These are phyloP conservation scores for Tuta absoluta DNA, from an alignment of 2,888 invertebrate genomes.

Conservation along the genomic window DNA sequence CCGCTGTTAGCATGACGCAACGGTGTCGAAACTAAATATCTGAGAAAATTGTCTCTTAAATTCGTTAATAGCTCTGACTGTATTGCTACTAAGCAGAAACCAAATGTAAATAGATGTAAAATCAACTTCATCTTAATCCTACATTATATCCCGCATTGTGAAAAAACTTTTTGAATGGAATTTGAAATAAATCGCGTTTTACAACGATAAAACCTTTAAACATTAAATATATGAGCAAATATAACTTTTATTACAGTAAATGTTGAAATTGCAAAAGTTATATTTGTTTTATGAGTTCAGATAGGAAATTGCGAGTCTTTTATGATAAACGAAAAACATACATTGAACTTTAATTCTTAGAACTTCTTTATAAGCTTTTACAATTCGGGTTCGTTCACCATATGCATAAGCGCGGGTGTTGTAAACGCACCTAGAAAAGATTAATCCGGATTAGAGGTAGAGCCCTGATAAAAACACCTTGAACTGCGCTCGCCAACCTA, in stretches of 20 bases:
- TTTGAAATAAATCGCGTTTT: constrained; percentile 13
- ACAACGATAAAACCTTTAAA: constrained; percentile 2
- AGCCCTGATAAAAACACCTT: no score
- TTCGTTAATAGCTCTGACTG: background rate
- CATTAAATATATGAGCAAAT: constrained; percentile 15
- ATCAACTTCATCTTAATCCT: constrained; percentile 15
- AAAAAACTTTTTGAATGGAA: constrained; percentile 5
- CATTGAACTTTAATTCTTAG: no score
- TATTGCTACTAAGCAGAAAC: background rate
- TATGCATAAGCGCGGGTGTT: no score
- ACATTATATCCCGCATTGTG: constrained; percentile 10
- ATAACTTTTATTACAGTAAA: constrained; percentile 14
- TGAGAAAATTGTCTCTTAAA: constrained; percentile 1
- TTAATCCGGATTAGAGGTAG: no score
- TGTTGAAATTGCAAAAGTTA: constrained; percentile 6
- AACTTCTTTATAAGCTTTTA: no score
- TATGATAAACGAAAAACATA: no score
- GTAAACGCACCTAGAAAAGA: no score
- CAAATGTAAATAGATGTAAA: background rate
- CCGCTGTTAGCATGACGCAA: background rate
- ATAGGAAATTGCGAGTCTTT: background rate
- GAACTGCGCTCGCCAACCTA: no score
- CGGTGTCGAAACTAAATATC: background rate
- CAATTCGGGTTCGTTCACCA: no score
- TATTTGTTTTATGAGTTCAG: constrained; percentile 5